Conservation (phyloP, 2,113 vertebrate species). For the Sturnira hondurensis region DNA sequence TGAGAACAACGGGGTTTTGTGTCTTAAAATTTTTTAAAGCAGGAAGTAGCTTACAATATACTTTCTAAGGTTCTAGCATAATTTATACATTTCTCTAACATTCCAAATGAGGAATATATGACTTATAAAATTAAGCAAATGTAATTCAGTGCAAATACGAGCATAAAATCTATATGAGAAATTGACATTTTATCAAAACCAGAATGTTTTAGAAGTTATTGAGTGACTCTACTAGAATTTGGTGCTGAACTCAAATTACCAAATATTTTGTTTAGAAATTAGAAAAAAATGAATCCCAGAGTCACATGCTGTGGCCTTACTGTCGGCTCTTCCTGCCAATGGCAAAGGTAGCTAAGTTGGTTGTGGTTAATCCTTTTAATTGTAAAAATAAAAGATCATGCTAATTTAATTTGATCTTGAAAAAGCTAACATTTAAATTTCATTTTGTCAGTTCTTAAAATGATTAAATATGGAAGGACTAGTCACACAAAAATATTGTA, state of each 20-base stretch:
- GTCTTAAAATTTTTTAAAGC: background rate
- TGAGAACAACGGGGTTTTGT: background rate
- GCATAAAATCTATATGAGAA: constrained; percentile 32
- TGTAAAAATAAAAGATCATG: background rate
- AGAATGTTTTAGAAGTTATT: constrained; percentile 12
- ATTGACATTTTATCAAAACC: constrained; percentile 26
- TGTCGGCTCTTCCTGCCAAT: background rate
- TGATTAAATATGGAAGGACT: background rate
- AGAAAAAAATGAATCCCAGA: background rate
- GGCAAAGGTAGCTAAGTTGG: background rate
- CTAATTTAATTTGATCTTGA: constrained; percentile 14
- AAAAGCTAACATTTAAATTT: constrained; percentile 33
- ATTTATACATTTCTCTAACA: background rate
- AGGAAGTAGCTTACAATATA: background rate
- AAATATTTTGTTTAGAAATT: constrained; percentile 30
- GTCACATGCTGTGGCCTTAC: background rate
- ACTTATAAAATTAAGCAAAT: background rate
- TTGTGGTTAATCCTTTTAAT: constrained; percentile 24
- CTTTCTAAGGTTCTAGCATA: background rate
- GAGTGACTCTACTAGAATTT: constrained; percentile 18
- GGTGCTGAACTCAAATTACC: constrained; percentile 8
- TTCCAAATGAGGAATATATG: constrained; percentile 18
- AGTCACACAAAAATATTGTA: background rate
- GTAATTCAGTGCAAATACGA: background rate
- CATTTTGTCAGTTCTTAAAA: constrained; percentile 32